Conservation (phyloP, 1,140 invertebrate genomes). For the Goniozus legneri region DNA sequence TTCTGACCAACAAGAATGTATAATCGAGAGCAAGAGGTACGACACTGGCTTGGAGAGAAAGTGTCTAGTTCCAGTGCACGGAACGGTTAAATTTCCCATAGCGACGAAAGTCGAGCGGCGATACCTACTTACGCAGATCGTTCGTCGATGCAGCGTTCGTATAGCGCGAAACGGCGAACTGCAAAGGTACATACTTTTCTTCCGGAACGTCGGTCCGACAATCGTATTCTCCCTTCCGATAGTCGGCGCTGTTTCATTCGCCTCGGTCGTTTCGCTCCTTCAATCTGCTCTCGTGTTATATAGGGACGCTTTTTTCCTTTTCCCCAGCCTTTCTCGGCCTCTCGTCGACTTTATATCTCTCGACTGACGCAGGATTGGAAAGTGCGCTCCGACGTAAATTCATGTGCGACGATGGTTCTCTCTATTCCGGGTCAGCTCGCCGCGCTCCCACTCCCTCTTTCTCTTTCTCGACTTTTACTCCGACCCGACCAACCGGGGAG, state of each 20-base stretch:
- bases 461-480: slow-evolving; percentile 5
- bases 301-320: slow-evolving; percentile 22
- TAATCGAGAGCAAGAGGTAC: too few relatives aligned
- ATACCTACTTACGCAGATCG: too few relatives aligned
- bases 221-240: slow-evolving; percentile 49
- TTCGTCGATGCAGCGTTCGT: too few relatives aligned
- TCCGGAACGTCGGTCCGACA: slow-evolving; percentile 47
- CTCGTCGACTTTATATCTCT: not conserved
- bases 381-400: slow-evolving; percentile 42
- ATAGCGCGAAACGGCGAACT: too few relatives aligned
- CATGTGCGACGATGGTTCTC: too few relatives aligned
- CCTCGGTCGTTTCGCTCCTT: slow-evolving; percentile 30
- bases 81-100: too few relatives aligned
- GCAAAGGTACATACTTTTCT: slow-evolving; percentile 47
- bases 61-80: too few relatives aligned
- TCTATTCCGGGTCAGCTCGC: too few relatives aligned
- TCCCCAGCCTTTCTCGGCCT: not conserved
- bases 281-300: slow-evolving; percentile 45
- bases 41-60: too few relatives aligned
- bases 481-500: slow-evolving; percentile 15
- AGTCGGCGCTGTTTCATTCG: slow-evolving; percentile 39
- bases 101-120: too few relatives aligned
- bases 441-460: too few relatives aligned
- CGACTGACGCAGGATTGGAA: slow-evolving; percentile 33
- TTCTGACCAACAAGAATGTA: too few relatives aligned